A percentile compares a stretch with the other conserved stretches of the same genome.
Evolutionary conservation across 2,888 invertebrate genomes (phyloP).

Genomic region (Oithona nana): DNA sequence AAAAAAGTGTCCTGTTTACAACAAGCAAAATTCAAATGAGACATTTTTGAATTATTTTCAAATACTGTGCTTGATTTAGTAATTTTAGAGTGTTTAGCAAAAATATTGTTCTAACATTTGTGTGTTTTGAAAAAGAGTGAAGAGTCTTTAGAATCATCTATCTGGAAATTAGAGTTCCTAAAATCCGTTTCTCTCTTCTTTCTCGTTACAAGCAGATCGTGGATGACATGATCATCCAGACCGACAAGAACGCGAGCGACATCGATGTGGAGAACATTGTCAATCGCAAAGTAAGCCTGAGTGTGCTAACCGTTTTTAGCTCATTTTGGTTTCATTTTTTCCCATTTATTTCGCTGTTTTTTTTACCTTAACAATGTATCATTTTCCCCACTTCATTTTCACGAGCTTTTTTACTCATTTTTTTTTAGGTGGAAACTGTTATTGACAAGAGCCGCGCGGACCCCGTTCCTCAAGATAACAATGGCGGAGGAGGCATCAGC

Average conservation of each 20-base stretch:
- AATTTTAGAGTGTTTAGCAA: no score
- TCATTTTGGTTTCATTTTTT: background rate
- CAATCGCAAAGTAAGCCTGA: constrained; percentile 4
- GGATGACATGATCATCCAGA: constrained; percentile 16
- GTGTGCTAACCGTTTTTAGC: background rate
- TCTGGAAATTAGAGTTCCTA: no score
- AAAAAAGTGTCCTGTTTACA: no score
- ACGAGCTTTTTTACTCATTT: background rate
- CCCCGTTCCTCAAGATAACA: background rate
- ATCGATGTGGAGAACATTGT: constrained; percentile 15
- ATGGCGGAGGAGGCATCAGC: background rate
- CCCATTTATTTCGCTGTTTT: no score
- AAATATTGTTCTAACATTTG: background rate
- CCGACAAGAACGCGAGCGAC: constrained; percentile 11
- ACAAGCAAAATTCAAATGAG: no score
- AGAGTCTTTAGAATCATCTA: background rate
- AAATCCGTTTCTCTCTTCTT: background rate
- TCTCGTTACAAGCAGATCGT: constrained; percentile 1
- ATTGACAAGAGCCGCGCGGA: constrained; percentile 12
- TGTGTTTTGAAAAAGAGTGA: background rate
- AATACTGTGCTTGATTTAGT: no score
- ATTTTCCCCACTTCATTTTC: background rate
- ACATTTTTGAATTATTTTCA: no score
- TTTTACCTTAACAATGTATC: background rate
- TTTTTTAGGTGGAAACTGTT: constrained; percentile 10